Evolutionary conservation across 2,113 vertebrate species (phyloP).

Genomic region (Brienomyrus brachyistius): DNA sequence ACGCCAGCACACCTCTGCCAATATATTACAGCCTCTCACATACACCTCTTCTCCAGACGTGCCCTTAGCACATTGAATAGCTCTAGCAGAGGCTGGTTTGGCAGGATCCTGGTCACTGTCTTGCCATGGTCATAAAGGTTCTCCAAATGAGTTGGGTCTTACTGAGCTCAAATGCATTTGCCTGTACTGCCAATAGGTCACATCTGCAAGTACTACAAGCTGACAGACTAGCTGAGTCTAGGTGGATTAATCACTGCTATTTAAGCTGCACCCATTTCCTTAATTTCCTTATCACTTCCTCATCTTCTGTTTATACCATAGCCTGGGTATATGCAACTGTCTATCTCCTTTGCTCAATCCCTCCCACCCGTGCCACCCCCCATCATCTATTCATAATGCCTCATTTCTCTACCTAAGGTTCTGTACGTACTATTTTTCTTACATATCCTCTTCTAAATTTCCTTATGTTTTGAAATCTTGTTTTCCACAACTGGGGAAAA

Average conservation of each 20-base stretch:
- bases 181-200: neutral
- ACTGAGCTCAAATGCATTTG: neutral
- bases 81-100: neutral
- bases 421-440: neutral
- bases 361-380: constrained; percentile 25
- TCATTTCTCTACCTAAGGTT: neutral
- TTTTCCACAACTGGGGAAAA: neutral
- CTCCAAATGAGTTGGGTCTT: neutral
- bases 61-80: neutral
- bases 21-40: neutral
- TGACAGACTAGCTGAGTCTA: constrained; percentile 24
- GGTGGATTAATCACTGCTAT: constrained; percentile 36
- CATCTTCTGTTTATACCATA: constrained; percentile 62
- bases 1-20: neutral
- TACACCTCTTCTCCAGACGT: neutral
- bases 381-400: neutral
- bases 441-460: neutral
- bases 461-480: neutral
- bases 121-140: neutral
- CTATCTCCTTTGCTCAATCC: constrained; percentile 42
- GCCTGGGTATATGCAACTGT: constrained; percentile 46
- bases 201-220: neutral
- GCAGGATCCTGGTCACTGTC: neutral
- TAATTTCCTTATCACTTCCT: constrained; percentile 59
- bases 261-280: constrained; percentile 67